Evolutionary conservation across 1,140 invertebrate genomes (phyloP), one percentile per base, ranked within the genome.

Genomic region (Teleogryllus occipitalis): DNA sequence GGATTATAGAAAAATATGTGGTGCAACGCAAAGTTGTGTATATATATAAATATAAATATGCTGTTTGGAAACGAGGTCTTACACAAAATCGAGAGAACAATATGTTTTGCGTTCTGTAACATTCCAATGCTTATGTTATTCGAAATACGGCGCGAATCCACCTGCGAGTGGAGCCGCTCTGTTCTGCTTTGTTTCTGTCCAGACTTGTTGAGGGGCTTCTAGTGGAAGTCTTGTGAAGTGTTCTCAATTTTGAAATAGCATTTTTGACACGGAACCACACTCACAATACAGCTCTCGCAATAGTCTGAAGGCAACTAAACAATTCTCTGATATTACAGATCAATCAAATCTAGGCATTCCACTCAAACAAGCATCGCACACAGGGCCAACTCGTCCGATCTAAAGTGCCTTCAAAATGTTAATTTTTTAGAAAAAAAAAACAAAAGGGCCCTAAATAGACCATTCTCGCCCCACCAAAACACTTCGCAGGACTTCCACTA

Each of bases 221-320:
- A 79, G 80, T 80, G 80, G 76, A 78, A 73, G 77, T 78, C 27
- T 47, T 73, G 75, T 10, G 48, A 79, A 81, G 80, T 81, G 87
- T 89, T 90, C 89, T 91, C 89, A 90, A 89, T 87, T 87, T 88
- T 88, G 88, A 90, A 91, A 90, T 90, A 90, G 89, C 88, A 89
- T 89, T 88, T 81, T 87, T 86, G 86, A 88, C 86, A 87, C 15
- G 74, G 86, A 89, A 88, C 87, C 89, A 90, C 86, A 89, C 79
- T 65, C 54, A 83, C 80, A 81, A 79, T 80, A 79, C 80, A 81
- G 81, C 74, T 39, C 79, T 80, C 21, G 79, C 83, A 84, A 84
- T 84, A 84, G 83, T 81, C 83, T 83, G 83, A 83, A 84, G 83
- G 83, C 83, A 83, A 83, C 82, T 83, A 75, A 74, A 74, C 81